Evolutionary conservation across 2,113 vertebrate species (phyloP), one percentile per base, ranked within the genome.

Genomic region (Scortum barcoo): DNA sequence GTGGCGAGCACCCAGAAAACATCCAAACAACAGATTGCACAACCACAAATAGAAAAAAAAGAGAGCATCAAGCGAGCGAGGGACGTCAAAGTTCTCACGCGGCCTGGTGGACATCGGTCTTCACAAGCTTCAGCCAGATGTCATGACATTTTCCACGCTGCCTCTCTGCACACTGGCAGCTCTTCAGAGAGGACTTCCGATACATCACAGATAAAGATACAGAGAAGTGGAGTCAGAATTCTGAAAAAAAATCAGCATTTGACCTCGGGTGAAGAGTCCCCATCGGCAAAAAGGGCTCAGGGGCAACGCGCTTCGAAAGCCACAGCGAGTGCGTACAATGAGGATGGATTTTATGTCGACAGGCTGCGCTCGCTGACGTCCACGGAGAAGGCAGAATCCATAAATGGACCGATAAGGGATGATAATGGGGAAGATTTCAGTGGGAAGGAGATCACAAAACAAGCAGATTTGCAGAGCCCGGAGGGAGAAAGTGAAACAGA

Each of bases 381-480:
- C 11, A 48, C 54, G 16, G 28, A 68, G 56, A 51, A 76, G 42
- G 72, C 57, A 72, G 58, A 63, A 56, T 57, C 84, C 56, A 70
- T n/a, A 54, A 82, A 78, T 30, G 80, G 72, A 51, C 61, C 3
- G 19, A 63, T 62, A 5, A 75, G 20, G 71, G 72, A 62, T 2
- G 28, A 62, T 53, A 36, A 84, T 54, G 48, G 74, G 60, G 66
- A 75, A 74, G 58, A 75, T 84, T 81, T 75, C 62, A 88, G 10
- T 8, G 69, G 51, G 60, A 72, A 30, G 42, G 69, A 33, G 14
- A 85, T 74, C 58, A 69, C 24, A 69, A 73, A 74, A 76, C 72
- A 82, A 78, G 63, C 65, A 28, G 28, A 54, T 75, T 51, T 60
- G 1, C 30, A 2, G 20, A 6, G 17, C 60, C 77, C 10, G 7